Evolutionary conservation across 2,888 invertebrate genomes (phyloP), one percentile per base, ranked within the genome.

Genomic region (Ecdyonurus torrentis): DNA sequence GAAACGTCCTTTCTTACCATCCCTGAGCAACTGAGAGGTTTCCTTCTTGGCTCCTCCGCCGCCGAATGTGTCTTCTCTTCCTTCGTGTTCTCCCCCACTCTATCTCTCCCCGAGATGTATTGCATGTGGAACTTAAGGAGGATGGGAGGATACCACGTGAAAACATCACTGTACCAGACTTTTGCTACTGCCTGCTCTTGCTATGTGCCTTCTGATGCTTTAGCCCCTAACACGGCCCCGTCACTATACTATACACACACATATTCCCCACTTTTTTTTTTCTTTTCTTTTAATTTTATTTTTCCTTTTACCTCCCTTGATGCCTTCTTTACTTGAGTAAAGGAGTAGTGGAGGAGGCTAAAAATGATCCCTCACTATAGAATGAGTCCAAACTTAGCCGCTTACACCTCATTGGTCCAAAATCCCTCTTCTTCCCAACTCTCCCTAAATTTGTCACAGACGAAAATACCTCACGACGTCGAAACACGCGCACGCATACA

Each of bases 101-200:
- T 62, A 22, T 23, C 63, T 19, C 58, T 60, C 53, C 24, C 5
- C 37, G 37, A 37, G 37, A 37, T 37, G 37, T n/a, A n/a, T 37
- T 37, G 37, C 37, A 37, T 37, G 37, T 37, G 37, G 37, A 10
- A 37, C 37, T 10, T 37, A 10, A 15, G 37, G 37, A 37, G 37
- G 37, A 5, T 37, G 5, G 37, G 37, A 15, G 37, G 37, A 37
- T 37, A 37, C 37, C 37, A 37, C 37, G 37, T 37, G 37, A 37
- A 37, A 37, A 37, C 37, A 37, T 37, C 37, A 37, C 37, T 10
- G 37, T 37, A n/a, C 37, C 5, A 37, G 37, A 37, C 5, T n/a
- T n/a, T n/a, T n/a, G n/a, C n/a, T n/a, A n/a, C 63, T 69, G 67
- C 64, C 64, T 65, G 63, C 64, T 65, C 63, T 66, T 66, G 25